These are phyloP conservation scores for Hypotaenidia okinawae DNA, from an alignment of 2,797 vertebrate genomes.

Conservation along the genomic window DNA sequence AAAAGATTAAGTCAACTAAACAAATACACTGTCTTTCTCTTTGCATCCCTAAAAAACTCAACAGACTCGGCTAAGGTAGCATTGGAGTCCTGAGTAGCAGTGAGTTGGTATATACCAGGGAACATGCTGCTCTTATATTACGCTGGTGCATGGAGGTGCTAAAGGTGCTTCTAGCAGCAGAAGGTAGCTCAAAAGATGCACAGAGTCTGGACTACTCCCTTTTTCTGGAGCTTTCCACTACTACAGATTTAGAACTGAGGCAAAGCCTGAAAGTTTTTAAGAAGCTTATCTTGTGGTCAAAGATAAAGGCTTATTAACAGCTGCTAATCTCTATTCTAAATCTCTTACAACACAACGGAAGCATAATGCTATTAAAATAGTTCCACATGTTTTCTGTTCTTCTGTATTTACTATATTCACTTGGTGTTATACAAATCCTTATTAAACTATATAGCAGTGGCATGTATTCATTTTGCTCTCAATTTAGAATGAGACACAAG, in stretches of 20 bases:
- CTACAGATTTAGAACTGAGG: neutral
- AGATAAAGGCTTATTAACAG: slow-evolving; percentile 48
- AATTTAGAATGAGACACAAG: neutral
- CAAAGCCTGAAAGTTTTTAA: neutral
- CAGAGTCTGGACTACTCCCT: neutral
- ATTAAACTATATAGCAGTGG: neutral
- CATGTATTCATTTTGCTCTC: neutral
- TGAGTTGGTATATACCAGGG: neutral
- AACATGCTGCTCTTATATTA: neutral
- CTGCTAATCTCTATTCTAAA: slow-evolving; percentile 48
- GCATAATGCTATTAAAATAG: neutral
- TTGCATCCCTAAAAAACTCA: fast-evolving
- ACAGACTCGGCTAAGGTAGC: neutral
- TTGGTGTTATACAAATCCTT: neutral
- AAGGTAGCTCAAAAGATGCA: neutral
- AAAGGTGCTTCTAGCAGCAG: neutral
- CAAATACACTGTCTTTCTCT: neutral
- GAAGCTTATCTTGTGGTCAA: slow-evolving; percentile 22
- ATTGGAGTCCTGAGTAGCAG: fast-evolving
- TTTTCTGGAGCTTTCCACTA: neutral
- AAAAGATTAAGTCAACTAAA: neutral
- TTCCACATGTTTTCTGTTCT: neutral
- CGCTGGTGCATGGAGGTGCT: neutral
- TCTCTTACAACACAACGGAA: neutral
- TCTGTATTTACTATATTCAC: neutral